These are phyloP conservation scores for Polylopha cassiicola DNA, from an alignment of 2,888 invertebrate genomes.

Conservation along the genomic window DNA sequence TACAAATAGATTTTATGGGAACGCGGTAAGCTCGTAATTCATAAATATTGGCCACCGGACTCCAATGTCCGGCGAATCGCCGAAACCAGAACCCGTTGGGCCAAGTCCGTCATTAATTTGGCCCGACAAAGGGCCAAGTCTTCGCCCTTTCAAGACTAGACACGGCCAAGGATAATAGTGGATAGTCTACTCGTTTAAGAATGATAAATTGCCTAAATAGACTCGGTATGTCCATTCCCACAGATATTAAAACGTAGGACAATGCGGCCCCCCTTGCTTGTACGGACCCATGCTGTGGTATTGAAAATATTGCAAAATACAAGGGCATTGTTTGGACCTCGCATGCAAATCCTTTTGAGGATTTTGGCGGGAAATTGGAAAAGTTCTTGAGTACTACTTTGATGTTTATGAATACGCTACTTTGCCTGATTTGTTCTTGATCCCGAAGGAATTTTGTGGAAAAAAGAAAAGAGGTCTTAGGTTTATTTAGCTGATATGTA, in stretches of 20 bases:
- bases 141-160: conserved; percentile 44
- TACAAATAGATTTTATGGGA: conserved; percentile 62
- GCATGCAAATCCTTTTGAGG: conserved; percentile 72
- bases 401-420: too few species aligned
- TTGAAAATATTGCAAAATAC: conserved; percentile 71
- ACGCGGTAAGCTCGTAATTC: conserved; percentile 66
- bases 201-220: conserved; percentile 76
- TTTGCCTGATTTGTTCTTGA: conserved; percentile 16
- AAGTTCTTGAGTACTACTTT: conserved; percentile 61
- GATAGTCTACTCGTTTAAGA: conserved; percentile 72
- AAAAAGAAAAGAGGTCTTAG: too few species aligned
- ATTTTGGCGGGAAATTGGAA: conserved; percentile 69
- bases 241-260: conserved; percentile 73
- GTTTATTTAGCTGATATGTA: too few species aligned
- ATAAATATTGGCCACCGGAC: conserved; percentile 62
- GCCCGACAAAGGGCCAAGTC: conserved; percentile 59
- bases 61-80: conserved; percentile 39
- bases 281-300: conserved; percentile 68
- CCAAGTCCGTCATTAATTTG: conserved; percentile 52
- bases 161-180: conserved; percentile 43
- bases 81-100: conserved; percentile 59
- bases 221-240: conserved; percentile 76
- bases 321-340: conserved; percentile 51
- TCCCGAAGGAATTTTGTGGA: conserved; percentile 18
- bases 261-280: conserved; percentile 60